Evolutionary conservation across 2,888 invertebrate species (phyloP), one percentile per base, ranked within the genome.

Genomic region (Chaetoderma sp.): DNA sequence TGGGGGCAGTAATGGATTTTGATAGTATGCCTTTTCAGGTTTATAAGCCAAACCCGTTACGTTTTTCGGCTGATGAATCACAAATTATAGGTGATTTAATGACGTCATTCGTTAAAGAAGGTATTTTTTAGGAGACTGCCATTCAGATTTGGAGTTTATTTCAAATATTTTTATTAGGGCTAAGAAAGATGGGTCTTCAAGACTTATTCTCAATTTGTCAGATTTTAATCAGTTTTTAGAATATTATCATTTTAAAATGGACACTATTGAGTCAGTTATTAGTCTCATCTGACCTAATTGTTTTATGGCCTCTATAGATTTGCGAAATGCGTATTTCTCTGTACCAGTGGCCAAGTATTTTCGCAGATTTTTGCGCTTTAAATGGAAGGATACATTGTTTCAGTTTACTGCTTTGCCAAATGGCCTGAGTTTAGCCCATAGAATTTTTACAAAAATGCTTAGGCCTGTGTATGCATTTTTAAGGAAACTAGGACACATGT

Each of bases 231-330:
- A 47, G 21, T 47, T 13, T 47, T n/a, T 47, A 21, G 13, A 8
- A 47, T 73, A 75, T 49, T 45, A 65, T 18, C 73, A 73, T 66
- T 75, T 75, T 52, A 70, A 75, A 58, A 75, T 75, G 73, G 68
- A 70, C 2, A 65, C 65, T 3, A 60, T 75, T 25, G 28, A 68
- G 5, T 61, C 66, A 71, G 47, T 23, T 13, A 23, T 47, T 10
- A 47, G 23, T 21, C 47, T 47, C 13, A 47, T 47, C 8, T 8
- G 18, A 39, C 62, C 61, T 27, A 57, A 49, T 21, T 67, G 69
- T 63, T 71, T 33, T 56, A 65, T 74, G 62, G 71, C 71, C 27
- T 65, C 66, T 45, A 39, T 68, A 16, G 72, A 74, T 57, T 23
- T 68, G 8, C 32, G 57, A n/a, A 56, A 73, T 70, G 72, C 68